phyloP scores from a whole-genome alignment of 2,113 vertebrate genomes.

The Lampris incognitus region DNA sequence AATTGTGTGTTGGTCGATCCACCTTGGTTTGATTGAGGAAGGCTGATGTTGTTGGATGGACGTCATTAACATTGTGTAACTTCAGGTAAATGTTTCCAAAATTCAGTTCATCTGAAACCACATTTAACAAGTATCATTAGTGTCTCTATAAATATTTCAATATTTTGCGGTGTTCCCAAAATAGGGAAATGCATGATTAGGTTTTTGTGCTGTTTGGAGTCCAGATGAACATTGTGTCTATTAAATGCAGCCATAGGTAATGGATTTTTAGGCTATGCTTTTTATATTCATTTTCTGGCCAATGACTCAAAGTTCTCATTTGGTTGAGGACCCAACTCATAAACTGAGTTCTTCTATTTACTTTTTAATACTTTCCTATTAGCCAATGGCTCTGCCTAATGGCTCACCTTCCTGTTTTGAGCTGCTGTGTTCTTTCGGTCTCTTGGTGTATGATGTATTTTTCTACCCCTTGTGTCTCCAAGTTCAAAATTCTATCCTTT shows the following conservation, averaged over 20 bases:
- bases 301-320: slow-evolving; percentile 53
- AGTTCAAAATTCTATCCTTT: slow-evolving; percentile 37
- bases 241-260: slow-evolving; percentile 61
- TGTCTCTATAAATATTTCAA: slow-evolving; percentile 44
- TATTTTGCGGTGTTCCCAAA: slow-evolving; percentile 48
- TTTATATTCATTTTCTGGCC: slow-evolving; percentile 47
- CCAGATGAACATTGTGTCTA: slow-evolving; percentile 50
- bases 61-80: background rate
- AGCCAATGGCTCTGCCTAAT: slow-evolving; percentile 34
- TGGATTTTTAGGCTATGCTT: slow-evolving; percentile 45
- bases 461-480: slow-evolving; percentile 40
- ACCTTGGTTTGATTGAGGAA: slow-evolving; percentile 41
- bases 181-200: slow-evolving; percentile 54
- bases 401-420: slow-evolving; percentile 1
- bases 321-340: slow-evolving; percentile 59
- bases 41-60: background rate
- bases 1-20: slow-evolving; percentile 48
- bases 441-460: slow-evolving; percentile 3
- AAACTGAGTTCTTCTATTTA: slow-evolving; percentile 62
- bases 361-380: slow-evolving; percentile 55
- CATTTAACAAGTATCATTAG: slow-evolving; percentile 55
- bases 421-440: slow-evolving; percentile 21
- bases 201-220: slow-evolving; percentile 36
- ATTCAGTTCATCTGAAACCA: slow-evolving; percentile 32
- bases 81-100: background rate